phyloP scores from a whole-genome alignment of 2,888 invertebrate species.

The Patella depressa region DNA sequence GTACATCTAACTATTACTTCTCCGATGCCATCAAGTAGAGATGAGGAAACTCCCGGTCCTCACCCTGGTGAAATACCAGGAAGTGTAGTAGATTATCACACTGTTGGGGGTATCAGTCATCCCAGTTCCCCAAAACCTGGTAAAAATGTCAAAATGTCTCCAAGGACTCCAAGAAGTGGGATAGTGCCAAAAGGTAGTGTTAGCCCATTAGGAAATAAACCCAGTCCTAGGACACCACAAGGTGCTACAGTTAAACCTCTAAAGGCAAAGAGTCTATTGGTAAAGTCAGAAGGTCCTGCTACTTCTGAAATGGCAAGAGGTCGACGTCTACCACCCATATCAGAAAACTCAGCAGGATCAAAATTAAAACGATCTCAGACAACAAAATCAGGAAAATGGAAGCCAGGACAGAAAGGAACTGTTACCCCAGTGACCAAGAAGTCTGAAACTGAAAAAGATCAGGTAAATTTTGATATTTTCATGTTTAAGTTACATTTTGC shows the following conservation, averaged over 20 bases:
- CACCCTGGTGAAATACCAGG: background rate
- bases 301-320: background rate
- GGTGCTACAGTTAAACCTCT: background rate
- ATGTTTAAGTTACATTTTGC: too few relatives aligned
- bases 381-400: too few relatives aligned
- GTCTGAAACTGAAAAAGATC: too few relatives aligned
- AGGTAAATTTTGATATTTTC: too few relatives aligned
- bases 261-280: background rate
- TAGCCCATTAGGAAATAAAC: background rate
- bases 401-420: too few relatives aligned
- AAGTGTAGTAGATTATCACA: background rate
- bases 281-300: background rate
- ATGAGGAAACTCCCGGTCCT: background rate
- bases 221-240: background rate
- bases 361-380: too few relatives aligned
- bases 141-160: background rate
- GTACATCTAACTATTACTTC: background rate
- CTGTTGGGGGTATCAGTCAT: background rate
- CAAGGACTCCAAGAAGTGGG: background rate
- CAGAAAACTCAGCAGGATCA: background rate
- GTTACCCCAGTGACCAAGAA: too few relatives aligned
- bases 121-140: background rate
- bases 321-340: background rate
- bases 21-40: background rate
- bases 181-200: background rate